A percentile compares a stretch with the other conserved stretches of the same genome.
Evolutionary conservation across 1,140 invertebrate genomes (phyloP).

Genomic region (Pomacea maculata): DNA sequence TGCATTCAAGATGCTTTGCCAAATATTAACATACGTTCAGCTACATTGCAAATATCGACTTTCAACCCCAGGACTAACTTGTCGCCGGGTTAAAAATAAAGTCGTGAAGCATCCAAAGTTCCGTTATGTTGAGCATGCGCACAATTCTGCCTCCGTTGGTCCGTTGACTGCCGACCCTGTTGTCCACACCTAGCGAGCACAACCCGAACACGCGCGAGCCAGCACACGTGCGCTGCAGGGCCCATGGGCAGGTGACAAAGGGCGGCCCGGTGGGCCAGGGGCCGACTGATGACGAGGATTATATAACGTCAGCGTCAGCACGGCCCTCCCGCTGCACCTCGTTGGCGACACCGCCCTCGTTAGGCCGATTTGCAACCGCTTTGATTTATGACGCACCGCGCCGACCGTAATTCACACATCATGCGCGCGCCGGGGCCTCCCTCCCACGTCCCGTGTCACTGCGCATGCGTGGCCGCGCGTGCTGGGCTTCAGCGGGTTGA

Average conservation of each 20-base stretch:
- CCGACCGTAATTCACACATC: slow-evolving; percentile 14
- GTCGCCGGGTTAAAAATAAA: too few relatives aligned
- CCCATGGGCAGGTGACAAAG: neutral
- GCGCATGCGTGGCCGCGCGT: neutral
- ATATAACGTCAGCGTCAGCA: slow-evolving; percentile 1
- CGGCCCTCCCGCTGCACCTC: neutral
- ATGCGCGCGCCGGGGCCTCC: neutral
- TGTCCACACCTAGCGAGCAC: too few relatives aligned
- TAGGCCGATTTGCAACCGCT: slow-evolving; percentile 16
- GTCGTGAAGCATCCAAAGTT: too few relatives aligned
- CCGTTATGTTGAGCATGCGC: too few relatives aligned
- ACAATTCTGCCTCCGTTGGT: too few relatives aligned
- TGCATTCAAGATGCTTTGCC: too few relatives aligned
- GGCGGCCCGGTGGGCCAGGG: neutral
- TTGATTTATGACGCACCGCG: slow-evolving; percentile 3
- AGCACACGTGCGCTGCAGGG: neutral
- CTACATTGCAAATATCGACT: too few relatives aligned
- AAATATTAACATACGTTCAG: too few relatives aligned
- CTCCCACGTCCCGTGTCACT: slow-evolving; percentile 2
- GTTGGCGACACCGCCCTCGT: neutral
- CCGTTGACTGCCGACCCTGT: too few relatives aligned
- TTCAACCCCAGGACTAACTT: too few relatives aligned
- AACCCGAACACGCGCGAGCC: too few relatives aligned
- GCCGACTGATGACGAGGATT: neutral
- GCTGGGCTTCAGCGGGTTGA: neutral